phyloP scores from a whole-genome alignment of 1,140 invertebrate species.

The Halesus radiatus region DNA sequence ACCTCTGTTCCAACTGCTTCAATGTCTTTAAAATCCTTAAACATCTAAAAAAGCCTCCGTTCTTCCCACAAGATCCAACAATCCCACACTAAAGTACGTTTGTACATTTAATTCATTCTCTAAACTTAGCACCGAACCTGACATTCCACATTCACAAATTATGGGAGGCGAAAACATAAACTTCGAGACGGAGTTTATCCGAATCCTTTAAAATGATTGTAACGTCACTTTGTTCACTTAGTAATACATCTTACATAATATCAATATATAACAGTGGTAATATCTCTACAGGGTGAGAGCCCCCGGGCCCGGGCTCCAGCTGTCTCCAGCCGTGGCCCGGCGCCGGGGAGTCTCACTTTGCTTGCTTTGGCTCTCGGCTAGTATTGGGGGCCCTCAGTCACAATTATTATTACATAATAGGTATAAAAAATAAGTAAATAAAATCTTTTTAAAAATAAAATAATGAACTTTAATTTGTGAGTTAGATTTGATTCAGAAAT shows the following conservation, averaged over 20 bases:
- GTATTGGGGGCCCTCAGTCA: background rate
- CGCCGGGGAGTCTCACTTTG: background rate
- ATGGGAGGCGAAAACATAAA: slow-evolving; percentile 10
- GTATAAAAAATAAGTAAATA: too few species aligned
- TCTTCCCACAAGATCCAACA: slow-evolving; percentile 17
- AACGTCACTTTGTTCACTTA: slow-evolving; percentile 55
- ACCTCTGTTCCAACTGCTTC: background rate
- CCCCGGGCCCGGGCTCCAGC: background rate
- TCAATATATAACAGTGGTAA: slow-evolving; percentile 54
- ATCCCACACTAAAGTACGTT: background rate
- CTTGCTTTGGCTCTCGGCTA: background rate
- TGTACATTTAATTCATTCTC: background rate
- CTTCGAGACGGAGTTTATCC: background rate
- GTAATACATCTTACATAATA: slow-evolving; percentile 47
- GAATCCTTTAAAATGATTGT: slow-evolving; percentile 56
- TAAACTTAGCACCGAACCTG: slow-evolving; percentile 43
- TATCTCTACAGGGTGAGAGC: background rate
- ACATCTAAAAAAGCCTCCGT: slow-evolving; percentile 24
- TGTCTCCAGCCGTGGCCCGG: too few species aligned
- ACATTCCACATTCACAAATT: slow-evolving; percentile 23
- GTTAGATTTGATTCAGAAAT: too few species aligned
- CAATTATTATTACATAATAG: too few species aligned
- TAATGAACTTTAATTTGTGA: too few species aligned
- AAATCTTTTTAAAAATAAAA: too few species aligned
- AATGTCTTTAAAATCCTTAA: slow-evolving; percentile 34